Conservation (phyloP, 1,140 invertebrate species). For the Elymnias hypermnestra region DNA sequence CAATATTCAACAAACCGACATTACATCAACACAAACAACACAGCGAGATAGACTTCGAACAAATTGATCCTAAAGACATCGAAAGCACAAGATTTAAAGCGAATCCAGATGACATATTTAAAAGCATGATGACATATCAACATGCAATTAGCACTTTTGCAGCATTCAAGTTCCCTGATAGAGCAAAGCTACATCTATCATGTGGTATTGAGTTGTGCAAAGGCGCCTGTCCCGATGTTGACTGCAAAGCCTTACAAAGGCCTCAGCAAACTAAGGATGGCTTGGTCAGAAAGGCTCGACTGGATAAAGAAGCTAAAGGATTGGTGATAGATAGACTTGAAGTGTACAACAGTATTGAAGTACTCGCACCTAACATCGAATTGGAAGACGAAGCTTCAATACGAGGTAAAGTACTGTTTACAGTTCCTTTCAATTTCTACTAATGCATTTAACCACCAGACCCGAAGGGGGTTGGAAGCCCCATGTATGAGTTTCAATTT, state of each 20-base stretch:
- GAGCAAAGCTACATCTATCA: conserved; percentile 82
- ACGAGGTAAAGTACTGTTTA: conserved; percentile 49
- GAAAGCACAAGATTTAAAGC: conserved; percentile 39
- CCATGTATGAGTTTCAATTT: too few species aligned
- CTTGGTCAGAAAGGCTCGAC: conserved; percentile 57
- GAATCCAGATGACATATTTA: conserved; percentile 54
- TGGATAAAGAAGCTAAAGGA: conserved; percentile 75
- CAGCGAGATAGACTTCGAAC: conserved; percentile 56
- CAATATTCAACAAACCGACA: conserved; percentile 77
- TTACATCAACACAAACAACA: conserved; percentile 55
- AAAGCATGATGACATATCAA: conserved; percentile 77
- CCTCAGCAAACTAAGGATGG: conserved; percentile 67
- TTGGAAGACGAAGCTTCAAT: conserved; percentile 77
- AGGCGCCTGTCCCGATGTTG: conserved; percentile 79
- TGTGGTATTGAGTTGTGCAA: conserved; percentile 82
- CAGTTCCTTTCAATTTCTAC: too few species aligned
- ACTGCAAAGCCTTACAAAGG: conserved; percentile 62
- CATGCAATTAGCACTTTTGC: conserved; percentile 81
- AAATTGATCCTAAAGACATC: conserved; percentile 35
- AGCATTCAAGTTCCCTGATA: conserved; percentile 88
- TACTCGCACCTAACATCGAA: conserved; percentile 85
- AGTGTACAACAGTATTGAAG: conserved; percentile 87
- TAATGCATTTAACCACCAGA: too few species aligned
- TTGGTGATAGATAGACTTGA: conserved; percentile 81
- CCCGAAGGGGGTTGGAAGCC: too few species aligned